phyloP scores from a whole-genome alignment of 2,113 vertebrate genomes.

The Isurus oxyrinchus region DNA sequence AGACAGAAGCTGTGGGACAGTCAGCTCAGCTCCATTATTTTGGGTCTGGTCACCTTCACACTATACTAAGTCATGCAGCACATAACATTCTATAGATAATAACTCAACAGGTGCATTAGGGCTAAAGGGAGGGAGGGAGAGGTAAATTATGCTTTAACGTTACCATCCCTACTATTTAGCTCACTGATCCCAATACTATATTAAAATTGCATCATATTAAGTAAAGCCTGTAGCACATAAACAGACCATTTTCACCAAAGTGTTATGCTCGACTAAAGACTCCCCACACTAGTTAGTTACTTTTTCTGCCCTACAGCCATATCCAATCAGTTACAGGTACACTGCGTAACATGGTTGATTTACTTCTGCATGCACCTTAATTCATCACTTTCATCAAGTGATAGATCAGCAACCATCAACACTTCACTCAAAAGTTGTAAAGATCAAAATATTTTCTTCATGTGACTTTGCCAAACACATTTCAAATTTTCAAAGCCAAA shows the following conservation, averaged over 20 bases:
- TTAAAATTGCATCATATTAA: not conserved
- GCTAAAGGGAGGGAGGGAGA: not conserved
- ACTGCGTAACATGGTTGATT: not conserved
- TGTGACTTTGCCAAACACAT: not conserved
- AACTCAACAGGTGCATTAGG: not conserved
- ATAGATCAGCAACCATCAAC: not conserved
- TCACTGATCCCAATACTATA: not conserved
- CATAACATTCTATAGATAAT: not conserved
- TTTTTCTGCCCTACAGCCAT: not conserved
- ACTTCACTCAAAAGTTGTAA: not conserved
- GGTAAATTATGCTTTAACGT: not conserved
- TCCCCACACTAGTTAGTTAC: not conserved
- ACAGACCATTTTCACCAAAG: not conserved
- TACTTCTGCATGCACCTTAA: not conserved
- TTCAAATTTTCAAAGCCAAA: not conserved
- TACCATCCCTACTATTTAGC: not conserved
- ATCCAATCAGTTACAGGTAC: not conserved
- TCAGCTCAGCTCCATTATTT: not conserved
- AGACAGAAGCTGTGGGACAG: not conserved
- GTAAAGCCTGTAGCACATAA: not conserved
- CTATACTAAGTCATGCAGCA: not conserved
- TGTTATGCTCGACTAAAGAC: not conserved
- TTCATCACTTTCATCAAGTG: not conserved
- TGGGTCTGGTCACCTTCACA: not conserved
- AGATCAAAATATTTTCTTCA: not conserved